Percentiles rank a stretch among this genome's conserved stretches.
These are phyloP conservation scores for Oreochromis aureus DNA, from an alignment of 2,113 vertebrate species.

Conservation along the genomic window DNA sequence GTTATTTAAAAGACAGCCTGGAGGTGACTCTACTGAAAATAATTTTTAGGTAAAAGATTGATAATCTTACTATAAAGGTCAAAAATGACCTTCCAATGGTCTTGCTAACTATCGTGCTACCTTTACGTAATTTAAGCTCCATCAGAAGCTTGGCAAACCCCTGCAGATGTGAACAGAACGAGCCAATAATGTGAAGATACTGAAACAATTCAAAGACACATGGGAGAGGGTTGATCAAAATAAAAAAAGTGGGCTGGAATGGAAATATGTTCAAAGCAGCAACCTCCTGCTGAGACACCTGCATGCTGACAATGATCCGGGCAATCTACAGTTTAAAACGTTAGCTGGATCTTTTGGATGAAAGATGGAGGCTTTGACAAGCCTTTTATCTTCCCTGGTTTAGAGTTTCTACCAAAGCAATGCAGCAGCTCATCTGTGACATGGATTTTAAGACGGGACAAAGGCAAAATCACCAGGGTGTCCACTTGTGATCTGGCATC, in stretches of 20 bases:
- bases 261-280: background rate
- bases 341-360: background rate
- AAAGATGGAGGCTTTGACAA: conserved; percentile 22
- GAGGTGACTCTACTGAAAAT: background rate
- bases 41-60: background rate
- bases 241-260: background rate
- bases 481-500: background rate
- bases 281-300: background rate
- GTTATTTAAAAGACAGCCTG: background rate
- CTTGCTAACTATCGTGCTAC: background rate
- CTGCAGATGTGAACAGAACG: background rate
- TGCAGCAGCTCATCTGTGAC: conserved; percentile 3
- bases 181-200: background rate
- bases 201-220: background rate
- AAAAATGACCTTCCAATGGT: background rate
- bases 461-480: background rate
- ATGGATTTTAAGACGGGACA: conserved; percentile 14
- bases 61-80: background rate
- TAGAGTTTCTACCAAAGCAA: conserved; percentile 1
- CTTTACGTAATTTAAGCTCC: background rate
- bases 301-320: background rate
- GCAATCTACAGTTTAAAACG: background rate
- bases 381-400: background rate
- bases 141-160: background rate
- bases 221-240: background rate